Percentiles rank a stretch among this genome's conserved stretches.
phyloP scores from a whole-genome alignment of 2,888 invertebrate genomes.

The Eulithis prunata region DNA sequence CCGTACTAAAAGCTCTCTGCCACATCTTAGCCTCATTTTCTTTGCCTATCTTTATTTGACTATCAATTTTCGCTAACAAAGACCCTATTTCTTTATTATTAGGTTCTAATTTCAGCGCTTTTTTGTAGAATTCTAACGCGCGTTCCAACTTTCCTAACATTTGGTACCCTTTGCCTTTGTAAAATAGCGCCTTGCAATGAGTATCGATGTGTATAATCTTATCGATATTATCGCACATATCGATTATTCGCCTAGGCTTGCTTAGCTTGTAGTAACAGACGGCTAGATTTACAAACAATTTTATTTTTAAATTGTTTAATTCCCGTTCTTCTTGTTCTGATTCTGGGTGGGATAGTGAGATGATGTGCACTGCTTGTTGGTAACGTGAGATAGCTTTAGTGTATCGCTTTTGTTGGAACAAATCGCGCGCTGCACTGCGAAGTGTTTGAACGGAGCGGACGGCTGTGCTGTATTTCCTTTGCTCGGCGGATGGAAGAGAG shows the following conservation, averaged over 20 bases:
- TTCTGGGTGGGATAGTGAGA: constrained; percentile 57
- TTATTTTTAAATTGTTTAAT: constrained; percentile 60
- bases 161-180: constrained; percentile 66
- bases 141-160: constrained; percentile 60
- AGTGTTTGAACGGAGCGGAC: constrained; percentile 63
- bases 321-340: constrained; percentile 33
- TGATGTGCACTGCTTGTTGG: constrained; percentile 63
- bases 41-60: constrained; percentile 49
- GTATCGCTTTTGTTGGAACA: constrained; percentile 56
- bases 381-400: constrained; percentile 62
- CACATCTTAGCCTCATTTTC: constrained; percentile 65
- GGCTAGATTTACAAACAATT: constrained; percentile 65
- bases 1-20: constrained; percentile 61
- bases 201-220: constrained; percentile 60
- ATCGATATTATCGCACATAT: constrained; percentile 69
- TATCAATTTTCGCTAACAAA: constrained; percentile 60
- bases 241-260: constrained; percentile 66
- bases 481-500: constrained; percentile 66
- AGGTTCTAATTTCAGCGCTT: constrained; percentile 72
- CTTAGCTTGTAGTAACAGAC: constrained; percentile 70
- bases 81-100: constrained; percentile 72
- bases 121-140: constrained; percentile 66
- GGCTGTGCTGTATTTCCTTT: constrained; percentile 64
- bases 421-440: constrained; percentile 60
- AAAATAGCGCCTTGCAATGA: constrained; percentile 71